Base-by-base conservation (phyloP, 2,797 vertebrate species). In the Cheirogaleus major region DNA sequence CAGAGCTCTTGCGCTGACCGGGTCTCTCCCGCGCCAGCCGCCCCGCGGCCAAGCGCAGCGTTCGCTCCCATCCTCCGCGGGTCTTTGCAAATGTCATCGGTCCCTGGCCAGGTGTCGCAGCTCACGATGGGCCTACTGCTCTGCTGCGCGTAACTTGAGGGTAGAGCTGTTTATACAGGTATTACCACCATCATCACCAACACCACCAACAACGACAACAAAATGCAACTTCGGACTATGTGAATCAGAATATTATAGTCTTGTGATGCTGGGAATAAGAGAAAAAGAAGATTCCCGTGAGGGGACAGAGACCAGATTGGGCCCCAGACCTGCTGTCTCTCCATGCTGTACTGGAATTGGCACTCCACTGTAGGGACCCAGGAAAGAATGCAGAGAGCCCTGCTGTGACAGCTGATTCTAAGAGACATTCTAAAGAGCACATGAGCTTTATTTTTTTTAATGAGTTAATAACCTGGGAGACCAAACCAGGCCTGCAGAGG, bases 31-130 rank as follows among this genome's bases (percentile, higher is more conserved):
- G 5, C 13, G 30, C 43, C 20, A 7, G 30, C 32, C 9, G 8
- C 11, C 45, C 27, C 3, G 30, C 38, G 43, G 43, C 45, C 73
- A n/a, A 32, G 3, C 0, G 32, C 27, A 22, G 18, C 10, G 2
- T 27, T 25, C 3, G 7, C 70, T 9, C 22, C 38, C 13, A 67
- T 52, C 9, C 30, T 35, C 27, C 41, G 0, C 59, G 63, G 0
- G 52, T 63, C 89, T 80, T 93, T 94, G 43, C 35, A 81, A 80
- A 94, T 15, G 89, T 70, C 91, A 76, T 52, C 87, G 17, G 8
- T 6, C 80, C 22, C 17, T 17, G 75, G 35, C 41, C 93, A 67
- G 89, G 78, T 63, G 48, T 70, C 76, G 1, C 7, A 9, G 45
- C 59, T 65, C 50, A 45, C 41, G 75, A 27, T 3, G 48, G 48